Conservation (phyloP, 2,888 invertebrate genomes). For the Ashinkailepas kermadecensis region DNA sequence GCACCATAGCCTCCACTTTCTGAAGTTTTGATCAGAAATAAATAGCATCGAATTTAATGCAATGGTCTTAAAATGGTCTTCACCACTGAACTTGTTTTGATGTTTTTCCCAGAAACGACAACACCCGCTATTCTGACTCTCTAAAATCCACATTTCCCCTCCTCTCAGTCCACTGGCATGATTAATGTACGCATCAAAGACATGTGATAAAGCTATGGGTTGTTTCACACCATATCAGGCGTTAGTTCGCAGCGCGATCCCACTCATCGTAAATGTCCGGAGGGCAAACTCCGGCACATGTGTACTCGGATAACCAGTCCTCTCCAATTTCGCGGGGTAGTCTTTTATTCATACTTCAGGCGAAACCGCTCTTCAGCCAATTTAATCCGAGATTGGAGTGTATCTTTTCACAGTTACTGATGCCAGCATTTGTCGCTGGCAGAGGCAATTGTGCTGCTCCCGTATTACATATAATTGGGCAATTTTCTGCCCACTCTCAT, state of each 20-base stretch:
- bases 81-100: no score
- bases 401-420: conserved; percentile 12
- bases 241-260: not conserved
- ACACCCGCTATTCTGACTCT: no score
- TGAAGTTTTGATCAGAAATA: no score
- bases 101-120: no score
- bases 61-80: no score
- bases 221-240: no score
- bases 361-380: conserved; percentile 5
- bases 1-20: no score
- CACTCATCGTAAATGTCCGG: not conserved
- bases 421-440: not conserved
- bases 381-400: conserved; percentile 19
- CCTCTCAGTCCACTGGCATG: no score
- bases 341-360: not conserved
- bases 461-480: conserved; percentile 19
- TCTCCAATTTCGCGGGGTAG: not conserved
- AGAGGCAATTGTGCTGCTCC: not conserved
- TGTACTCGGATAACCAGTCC: not conserved
- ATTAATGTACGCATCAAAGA: no score
- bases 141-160: no score
- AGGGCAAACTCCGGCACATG: not conserved
- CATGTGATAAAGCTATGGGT: no score
- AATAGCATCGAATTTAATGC: no score
- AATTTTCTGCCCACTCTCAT: conserved; percentile 21